Conservation (phyloP, 2,113 vertebrate genomes). For the Platysteira castanea region DNA sequence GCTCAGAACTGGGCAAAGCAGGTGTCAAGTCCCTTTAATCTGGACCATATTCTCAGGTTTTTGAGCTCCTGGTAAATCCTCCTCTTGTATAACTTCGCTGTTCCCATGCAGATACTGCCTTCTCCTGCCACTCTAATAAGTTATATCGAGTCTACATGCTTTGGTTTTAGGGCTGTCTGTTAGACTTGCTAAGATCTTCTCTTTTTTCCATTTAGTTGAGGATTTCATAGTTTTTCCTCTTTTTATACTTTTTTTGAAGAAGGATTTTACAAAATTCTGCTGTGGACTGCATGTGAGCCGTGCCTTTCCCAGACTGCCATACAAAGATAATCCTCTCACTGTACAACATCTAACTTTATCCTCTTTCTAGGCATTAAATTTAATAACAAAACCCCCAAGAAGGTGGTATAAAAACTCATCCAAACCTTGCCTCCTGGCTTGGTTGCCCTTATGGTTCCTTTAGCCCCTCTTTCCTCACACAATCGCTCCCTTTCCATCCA, state of each 20-base stretch:
- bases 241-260: neutral
- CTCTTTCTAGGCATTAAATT: constrained; percentile 1
- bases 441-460: neutral
- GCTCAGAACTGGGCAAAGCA: neutral
- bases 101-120: neutral
- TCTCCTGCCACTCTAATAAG: neutral
- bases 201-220: neutral
- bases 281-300: neutral
- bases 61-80: neutral
- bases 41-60: neutral
- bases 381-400: neutral
- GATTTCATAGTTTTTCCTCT: constrained; percentile 1
- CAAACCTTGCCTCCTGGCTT: neutral
- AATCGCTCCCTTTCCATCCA: neutral
- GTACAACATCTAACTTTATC: neutral
- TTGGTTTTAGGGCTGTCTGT: neutral
- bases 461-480: neutral
- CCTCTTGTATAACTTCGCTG: neutral
- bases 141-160: neutral
- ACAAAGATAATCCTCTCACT: neutral
- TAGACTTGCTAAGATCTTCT: neutral
- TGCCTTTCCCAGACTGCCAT: neutral
- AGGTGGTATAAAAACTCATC: neutral
- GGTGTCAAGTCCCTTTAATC: neutral
- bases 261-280: neutral